phyloP scores from a whole-genome alignment of 2,888 invertebrate species.

The Isoperla grammatica region DNA sequence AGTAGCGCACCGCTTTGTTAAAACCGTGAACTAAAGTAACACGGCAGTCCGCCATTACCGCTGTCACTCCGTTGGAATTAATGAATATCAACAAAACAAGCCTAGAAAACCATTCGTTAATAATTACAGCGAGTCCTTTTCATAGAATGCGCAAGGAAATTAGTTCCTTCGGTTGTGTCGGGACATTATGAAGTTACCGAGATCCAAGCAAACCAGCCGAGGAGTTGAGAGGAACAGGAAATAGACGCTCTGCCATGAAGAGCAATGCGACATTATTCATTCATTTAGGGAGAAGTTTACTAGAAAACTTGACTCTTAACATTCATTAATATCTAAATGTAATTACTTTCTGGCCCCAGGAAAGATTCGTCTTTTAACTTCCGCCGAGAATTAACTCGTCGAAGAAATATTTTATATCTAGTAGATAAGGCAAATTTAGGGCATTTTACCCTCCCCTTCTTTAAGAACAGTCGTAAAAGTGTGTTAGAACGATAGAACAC shows the following conservation, averaged over 20 bases:
- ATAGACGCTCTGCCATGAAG: no score
- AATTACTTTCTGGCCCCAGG: background rate
- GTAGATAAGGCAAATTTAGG: no score
- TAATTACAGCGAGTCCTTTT: background rate
- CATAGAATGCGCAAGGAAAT: background rate
- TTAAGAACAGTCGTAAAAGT: no score
- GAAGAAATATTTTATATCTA: no score
- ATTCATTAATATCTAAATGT: slow-evolving; percentile 1
- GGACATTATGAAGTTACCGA: no score
- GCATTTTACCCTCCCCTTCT: no score
- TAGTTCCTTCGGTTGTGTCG: slow-evolving; percentile 1
- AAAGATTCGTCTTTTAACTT: no score
- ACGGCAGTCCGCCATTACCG: background rate
- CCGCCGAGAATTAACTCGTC: no score
- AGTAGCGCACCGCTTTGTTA: background rate
- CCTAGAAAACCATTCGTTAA: background rate
- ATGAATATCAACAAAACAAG: background rate
- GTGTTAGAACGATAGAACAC: no score
- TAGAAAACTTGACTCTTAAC: background rate
- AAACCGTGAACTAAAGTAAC: background rate
- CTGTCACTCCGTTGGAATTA: background rate
- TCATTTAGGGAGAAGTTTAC: background rate
- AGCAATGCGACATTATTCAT: slow-evolving; percentile 1
- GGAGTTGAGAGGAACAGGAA: no score
- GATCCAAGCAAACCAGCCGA: no score